Evolutionary conservation across 30 jellyfish, hydroid and myxozoan species (phyloP), one percentile per base, ranked within the genome.

Genomic region (Catostylus mosaicus): DNA sequence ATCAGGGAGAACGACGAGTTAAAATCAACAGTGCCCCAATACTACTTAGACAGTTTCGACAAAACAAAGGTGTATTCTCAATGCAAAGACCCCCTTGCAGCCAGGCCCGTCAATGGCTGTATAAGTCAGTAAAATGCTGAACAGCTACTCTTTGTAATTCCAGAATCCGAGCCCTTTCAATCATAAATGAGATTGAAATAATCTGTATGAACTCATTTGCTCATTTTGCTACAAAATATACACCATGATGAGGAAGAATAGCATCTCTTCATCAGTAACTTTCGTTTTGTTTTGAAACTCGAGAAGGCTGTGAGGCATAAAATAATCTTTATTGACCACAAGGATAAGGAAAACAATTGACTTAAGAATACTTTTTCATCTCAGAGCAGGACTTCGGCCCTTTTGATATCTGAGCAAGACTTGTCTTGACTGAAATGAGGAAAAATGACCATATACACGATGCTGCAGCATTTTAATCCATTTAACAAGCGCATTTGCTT

Each of bases 291-390:
- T 40, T 40, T 40, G 54, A 40, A 7, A 40, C 69, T 20, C 34
- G 24, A 56, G 69, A 20, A 9, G 69, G 69, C 69, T 4, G 69
- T 56, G 69, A 56, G 24, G 69, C 19, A 56, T 22, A 56, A 22
- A 56, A 20, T 56, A 56, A 56, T 56, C 30, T 56, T 56, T 56
- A 20, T 56, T 56, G 69, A 6, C 69, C 69, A 20, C 69, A 56
- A 20, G 69, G 69, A 56, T 56, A 56, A 56, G 69, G 69, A 56
- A 56, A 56, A 56, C 60, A 56, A 56, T 56, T 56, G 69, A 56
- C 69, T 56, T 56, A 46, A 46, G 60, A 11, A 46, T 9, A 46
- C 11, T 46, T 46, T 46, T 46, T 20, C 60, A 46, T 46, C 69
- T 20, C 69, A 20, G 69, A 56, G 24, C 69, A 56, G 10, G 69